phyloP scores from a whole-genome alignment of 2,113 vertebrate genomes.

The Theropithecus gelada region DNA sequence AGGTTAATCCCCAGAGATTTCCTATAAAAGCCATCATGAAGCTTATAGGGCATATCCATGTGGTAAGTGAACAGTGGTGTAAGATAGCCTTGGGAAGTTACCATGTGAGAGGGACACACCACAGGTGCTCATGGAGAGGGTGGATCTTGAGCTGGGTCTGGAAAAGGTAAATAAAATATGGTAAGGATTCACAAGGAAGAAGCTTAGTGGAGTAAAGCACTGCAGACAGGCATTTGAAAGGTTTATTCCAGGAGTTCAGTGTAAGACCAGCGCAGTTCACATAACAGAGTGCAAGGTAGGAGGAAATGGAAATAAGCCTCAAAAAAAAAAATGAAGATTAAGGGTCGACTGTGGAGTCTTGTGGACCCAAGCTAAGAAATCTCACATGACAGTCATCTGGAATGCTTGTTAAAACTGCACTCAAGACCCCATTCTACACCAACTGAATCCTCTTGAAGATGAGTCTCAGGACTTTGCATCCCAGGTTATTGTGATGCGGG shows the following conservation, averaged over 20 bases:
- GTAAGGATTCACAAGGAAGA: neutral
- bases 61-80: neutral
- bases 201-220: neutral
- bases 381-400: neutral
- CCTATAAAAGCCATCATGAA: neutral
- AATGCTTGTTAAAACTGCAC: neutral
- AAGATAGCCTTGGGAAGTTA: slow-evolving; percentile 9
- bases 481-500: neutral
- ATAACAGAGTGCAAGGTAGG: neutral
- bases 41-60: neutral
- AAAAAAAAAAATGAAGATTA: neutral
- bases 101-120: neutral
- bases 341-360: neutral
- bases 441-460: neutral
- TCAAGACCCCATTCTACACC: neutral
- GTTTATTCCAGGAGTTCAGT: neutral
- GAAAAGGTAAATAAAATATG: neutral
- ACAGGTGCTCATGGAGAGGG: neutral
- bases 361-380: neutral
- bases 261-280: neutral
- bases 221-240: neutral
- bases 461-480: neutral
- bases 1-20: neutral
- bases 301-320: neutral
- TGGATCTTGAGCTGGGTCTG: neutral